These are phyloP conservation scores for Diorhabda carinulata DNA, from an alignment of 1,140 invertebrate species.

Conservation along the genomic window DNA sequence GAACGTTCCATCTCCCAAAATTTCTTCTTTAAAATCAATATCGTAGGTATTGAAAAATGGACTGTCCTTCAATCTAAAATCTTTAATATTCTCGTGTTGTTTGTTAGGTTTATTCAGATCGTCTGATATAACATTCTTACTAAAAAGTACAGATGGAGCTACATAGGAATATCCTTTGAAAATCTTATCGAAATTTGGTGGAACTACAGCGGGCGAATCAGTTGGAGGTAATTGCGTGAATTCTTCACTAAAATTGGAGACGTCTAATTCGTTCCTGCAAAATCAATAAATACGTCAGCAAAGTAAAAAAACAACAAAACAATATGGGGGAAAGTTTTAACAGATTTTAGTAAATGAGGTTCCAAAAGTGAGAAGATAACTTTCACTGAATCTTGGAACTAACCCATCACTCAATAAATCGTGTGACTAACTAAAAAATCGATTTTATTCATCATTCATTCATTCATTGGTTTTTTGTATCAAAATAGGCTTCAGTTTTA, in stretches of 20 bases:
- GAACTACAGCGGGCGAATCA: conserved; percentile 86
- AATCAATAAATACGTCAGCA: conserved; percentile 1
- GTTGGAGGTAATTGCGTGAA: conserved; percentile 87
- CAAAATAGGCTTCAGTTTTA: too few relatives aligned
- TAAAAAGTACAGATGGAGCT: conserved; percentile 86
- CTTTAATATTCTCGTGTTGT: conserved; percentile 46
- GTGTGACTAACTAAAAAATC: too few relatives aligned
- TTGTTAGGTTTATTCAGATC: conserved; percentile 34
- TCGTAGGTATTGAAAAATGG: conserved; percentile 84
- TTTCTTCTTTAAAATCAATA: conserved; percentile 61
- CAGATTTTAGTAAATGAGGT: too few relatives aligned
- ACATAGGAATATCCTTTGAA: conserved; percentile 94
- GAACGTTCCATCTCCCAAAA: conserved; percentile 85
- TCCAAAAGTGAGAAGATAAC: too few relatives aligned
- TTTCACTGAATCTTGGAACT: too few relatives aligned
- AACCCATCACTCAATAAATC: too few relatives aligned
- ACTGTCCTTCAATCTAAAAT: conserved; percentile 62
- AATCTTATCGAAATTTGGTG: conserved; percentile 79
- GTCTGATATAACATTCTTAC: conserved; percentile 75
- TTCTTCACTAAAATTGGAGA: conserved; percentile 94
- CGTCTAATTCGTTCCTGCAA: conserved; percentile 74
- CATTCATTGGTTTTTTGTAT: too few relatives aligned
- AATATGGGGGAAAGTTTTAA: too few relatives aligned
- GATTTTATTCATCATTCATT: too few relatives aligned
- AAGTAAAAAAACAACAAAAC: too few relatives aligned